Evolutionary conservation across 92 coral and sea anemone species (phyloP).

Genomic region (Porites divaricata): DNA sequence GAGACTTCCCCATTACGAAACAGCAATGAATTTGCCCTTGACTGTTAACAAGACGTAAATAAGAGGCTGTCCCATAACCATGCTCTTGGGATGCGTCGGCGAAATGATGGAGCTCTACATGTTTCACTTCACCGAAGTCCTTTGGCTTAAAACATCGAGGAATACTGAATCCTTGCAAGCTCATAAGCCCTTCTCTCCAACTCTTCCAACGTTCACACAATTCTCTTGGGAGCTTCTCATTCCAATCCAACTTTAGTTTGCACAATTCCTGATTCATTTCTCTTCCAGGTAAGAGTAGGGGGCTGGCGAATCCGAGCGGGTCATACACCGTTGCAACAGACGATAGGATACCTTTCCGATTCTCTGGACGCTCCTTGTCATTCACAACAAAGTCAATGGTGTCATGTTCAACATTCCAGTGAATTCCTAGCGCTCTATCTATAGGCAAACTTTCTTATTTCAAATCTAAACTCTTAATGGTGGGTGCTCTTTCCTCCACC

Average conservation of each 20-base stretch:
- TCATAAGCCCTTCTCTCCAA: neutral
- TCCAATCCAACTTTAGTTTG: conserved; percentile 63
- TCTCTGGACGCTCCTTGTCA: conserved; percentile 57
- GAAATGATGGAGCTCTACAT: neutral
- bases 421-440: conserved; percentile 69
- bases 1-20: conserved; percentile 67
- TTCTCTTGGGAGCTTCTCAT: conserved; percentile 55
- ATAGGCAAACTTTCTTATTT: conserved; percentile 50
- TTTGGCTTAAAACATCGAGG: neutral
- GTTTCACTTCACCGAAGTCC: neutral
- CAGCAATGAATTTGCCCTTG: neutral
- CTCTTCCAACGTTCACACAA: conserved; percentile 10
- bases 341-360: conserved; percentile 68
- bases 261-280: conserved; percentile 77
- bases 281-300: conserved; percentile 62
- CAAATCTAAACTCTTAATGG: conserved; percentile 58
- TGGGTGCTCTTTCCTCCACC: conserved; percentile 49
- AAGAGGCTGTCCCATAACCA: conserved; percentile 77
- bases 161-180: neutral
- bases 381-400: conserved; percentile 40
- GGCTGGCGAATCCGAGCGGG: conserved; percentile 77
- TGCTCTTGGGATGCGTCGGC: conserved; percentile 70
- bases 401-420: conserved; percentile 68
- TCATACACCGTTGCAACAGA: conserved; percentile 73
- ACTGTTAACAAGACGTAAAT: conserved; percentile 13